Conservation (phyloP, 2,888 invertebrate genomes). For the Theristus sp. region DNA sequence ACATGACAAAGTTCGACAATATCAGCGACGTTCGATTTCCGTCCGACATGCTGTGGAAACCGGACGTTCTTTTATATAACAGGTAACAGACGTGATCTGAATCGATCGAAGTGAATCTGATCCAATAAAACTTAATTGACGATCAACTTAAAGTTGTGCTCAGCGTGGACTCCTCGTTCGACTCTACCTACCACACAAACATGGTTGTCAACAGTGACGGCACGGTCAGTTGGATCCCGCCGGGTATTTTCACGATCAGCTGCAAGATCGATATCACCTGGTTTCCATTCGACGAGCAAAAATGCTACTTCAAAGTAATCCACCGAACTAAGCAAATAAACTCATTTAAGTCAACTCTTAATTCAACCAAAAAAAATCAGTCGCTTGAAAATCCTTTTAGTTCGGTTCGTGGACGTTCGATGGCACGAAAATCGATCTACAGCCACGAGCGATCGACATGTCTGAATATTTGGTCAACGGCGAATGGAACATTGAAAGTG, state of each 20-base stretch:
- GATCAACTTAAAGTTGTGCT: too few relatives aligned
- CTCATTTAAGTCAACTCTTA: too few relatives aligned
- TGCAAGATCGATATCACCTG: slow-evolving; percentile 98
- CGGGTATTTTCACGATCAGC: slow-evolving; percentile 82
- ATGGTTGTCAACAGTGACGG: slow-evolving; percentile 28
- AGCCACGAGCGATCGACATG: slow-evolving; percentile 58
- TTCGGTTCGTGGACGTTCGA: slow-evolving; percentile 98
- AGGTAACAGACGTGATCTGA: slow-evolving; percentile 53
- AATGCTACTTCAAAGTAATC: slow-evolving; percentile 47
- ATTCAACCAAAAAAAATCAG: too few relatives aligned
- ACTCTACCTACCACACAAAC: slow-evolving; percentile 31
- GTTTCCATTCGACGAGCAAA: slow-evolving; percentile 98
- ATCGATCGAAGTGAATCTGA: too few relatives aligned
- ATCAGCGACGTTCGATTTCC: slow-evolving; percentile 82
- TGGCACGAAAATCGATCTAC: slow-evolving; percentile 65
- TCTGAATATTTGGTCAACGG: slow-evolving; percentile 94
- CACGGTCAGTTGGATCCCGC: slow-evolving; percentile 30
- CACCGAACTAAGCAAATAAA: too few relatives aligned
- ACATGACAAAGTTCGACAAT: slow-evolving; percentile 78
- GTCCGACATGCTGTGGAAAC: slow-evolving; percentile 85
- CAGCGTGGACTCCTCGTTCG: slow-evolving; percentile 33
- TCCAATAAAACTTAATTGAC: too few relatives aligned
- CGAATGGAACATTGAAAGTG: slow-evolving; percentile 94
- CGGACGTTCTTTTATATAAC: slow-evolving; percentile 96
- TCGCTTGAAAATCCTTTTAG: too few relatives aligned